Evolutionary conservation across 2,797 vertebrate genomes (phyloP).

Genomic region (Girardinus metallicus): DNA sequence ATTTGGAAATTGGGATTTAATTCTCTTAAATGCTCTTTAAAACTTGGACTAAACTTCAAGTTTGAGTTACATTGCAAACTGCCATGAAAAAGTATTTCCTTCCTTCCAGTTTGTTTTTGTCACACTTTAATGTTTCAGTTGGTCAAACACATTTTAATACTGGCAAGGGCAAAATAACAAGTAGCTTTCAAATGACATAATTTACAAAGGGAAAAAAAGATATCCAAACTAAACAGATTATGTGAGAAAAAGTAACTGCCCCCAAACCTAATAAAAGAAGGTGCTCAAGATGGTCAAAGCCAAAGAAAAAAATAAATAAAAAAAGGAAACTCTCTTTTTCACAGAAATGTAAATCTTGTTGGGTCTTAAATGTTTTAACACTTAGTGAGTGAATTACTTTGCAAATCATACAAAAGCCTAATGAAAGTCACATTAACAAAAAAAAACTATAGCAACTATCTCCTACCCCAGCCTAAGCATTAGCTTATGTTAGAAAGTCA

Average conservation of each 20-base stretch:
- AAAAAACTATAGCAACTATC: slow-evolving; percentile 9
- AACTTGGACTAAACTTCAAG: slow-evolving; percentile 41
- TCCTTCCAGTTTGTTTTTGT: background rate
- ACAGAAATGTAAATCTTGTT: background rate
- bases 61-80: background rate
- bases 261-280: background rate
- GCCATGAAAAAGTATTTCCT: background rate
- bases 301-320: background rate
- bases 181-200: background rate
- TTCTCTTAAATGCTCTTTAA: slow-evolving; percentile 69
- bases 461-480: slow-evolving; percentile 53
- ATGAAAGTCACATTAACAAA: slow-evolving; percentile 15
- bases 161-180: background rate
- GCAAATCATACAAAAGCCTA: background rate
- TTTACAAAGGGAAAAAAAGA: background rate
- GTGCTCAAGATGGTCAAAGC: background rate
- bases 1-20: slow-evolving; percentile 54
- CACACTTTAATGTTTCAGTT: background rate
- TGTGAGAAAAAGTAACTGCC: background rate
- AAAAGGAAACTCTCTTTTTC: background rate
- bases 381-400: background rate
- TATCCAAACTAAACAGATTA: background rate
- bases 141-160: background rate
- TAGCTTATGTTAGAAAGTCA: slow-evolving; percentile 46
- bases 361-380: background rate